Percentiles rank a stretch among this genome's conserved stretches.
Conservation (phyloP, 2,797 vertebrate species). For the Ciconia nigra region DNA sequence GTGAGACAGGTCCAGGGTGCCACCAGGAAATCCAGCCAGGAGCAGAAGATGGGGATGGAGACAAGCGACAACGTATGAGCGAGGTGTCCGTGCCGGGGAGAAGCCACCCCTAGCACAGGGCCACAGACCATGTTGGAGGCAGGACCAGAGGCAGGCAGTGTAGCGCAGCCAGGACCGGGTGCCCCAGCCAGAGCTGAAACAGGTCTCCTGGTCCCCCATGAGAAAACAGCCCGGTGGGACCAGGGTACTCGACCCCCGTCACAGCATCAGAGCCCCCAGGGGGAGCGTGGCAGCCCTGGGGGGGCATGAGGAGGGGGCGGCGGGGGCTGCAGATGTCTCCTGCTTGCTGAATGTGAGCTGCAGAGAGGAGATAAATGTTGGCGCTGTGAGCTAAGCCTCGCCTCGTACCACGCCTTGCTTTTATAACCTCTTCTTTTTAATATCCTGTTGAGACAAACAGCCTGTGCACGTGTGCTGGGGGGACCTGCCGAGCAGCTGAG, state of each 20-base stretch:
- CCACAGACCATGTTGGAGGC: neutral
- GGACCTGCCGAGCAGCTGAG: neutral
- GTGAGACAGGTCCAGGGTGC: neutral
- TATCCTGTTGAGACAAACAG: constrained; percentile 60
- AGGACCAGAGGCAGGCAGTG: neutral
- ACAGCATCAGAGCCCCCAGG: neutral
- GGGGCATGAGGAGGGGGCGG: neutral
- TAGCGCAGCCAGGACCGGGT: neutral
- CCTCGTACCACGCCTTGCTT: neutral
- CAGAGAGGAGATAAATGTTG: constrained; percentile 5
- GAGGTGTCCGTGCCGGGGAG: fast-evolving
- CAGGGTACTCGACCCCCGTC: fast-evolving
- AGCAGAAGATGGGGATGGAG: neutral
- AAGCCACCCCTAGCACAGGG: neutral
- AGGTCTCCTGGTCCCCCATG: neutral
- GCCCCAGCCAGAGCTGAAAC: neutral
- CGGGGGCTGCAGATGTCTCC: neutral
- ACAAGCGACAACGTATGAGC: fast-evolving
- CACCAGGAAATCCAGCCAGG: neutral
- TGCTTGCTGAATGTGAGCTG: neutral
- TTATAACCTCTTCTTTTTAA: constrained; percentile 48
- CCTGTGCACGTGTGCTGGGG: neutral
- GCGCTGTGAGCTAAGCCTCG: neutral
- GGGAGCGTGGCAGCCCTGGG: neutral
- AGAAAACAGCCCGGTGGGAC: neutral